Conservation (phyloP, 2,113 vertebrate genomes). For the Hypanus sabinus region DNA sequence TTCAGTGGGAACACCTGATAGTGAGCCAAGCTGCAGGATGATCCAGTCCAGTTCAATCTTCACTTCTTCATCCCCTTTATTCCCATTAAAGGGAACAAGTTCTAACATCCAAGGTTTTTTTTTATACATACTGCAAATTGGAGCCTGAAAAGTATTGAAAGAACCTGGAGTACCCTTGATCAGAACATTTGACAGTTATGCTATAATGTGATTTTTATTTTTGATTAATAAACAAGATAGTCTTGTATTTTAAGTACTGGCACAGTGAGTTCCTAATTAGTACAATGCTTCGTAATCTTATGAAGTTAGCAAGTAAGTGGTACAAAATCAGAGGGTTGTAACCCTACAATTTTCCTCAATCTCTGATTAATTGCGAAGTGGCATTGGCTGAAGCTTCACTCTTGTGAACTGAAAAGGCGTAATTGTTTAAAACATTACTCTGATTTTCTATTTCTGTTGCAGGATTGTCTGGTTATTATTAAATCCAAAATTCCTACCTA, state of each 20-base stretch:
- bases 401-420: not conserved
- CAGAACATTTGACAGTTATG: not conserved
- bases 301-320: not conserved
- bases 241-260: not conserved
- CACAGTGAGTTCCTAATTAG: not conserved
- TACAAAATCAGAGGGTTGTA: not conserved
- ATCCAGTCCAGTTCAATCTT: not conserved
- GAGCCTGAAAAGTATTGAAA: not conserved
- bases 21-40: too few relatives aligned
- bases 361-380: not conserved
- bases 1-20: too few relatives aligned
- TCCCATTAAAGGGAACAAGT: not conserved
- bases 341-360: not conserved
- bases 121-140: not conserved
- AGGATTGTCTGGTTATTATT: conserved; percentile 59
- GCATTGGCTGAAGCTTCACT: not conserved
- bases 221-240: not conserved
- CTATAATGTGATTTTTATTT: not conserved
- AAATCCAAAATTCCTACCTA: conserved; percentile 72
- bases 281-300: not conserved
- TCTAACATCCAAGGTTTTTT: not conserved
- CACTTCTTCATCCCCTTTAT: not conserved
- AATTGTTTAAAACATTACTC: not conserved
- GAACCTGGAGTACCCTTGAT: not conserved
- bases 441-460: conserved; percentile 38